These are phyloP conservation scores for Burhinus oedicnemus DNA, from an alignment of 2,113 vertebrate species.

Conservation along the genomic window DNA sequence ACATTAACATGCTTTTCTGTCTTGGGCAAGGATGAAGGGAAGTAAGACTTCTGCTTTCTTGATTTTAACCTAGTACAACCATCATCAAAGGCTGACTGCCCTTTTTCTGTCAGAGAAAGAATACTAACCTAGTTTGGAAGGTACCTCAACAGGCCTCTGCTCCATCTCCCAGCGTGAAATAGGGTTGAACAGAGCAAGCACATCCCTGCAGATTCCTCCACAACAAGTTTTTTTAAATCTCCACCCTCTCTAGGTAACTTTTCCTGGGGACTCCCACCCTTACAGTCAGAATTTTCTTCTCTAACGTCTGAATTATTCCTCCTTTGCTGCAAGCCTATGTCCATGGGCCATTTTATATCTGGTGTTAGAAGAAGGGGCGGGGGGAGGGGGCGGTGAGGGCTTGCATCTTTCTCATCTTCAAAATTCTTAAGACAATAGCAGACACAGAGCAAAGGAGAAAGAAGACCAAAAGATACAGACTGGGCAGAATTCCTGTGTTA, in stretches of 20 bases:
- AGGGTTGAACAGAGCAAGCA: not conserved
- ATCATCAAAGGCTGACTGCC: not conserved
- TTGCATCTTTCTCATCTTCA: not conserved
- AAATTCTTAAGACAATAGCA: not conserved
- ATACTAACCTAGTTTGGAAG: conserved; percentile 44
- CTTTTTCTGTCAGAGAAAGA: conserved; percentile 15
- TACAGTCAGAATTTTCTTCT: not conserved
- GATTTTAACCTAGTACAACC: conserved; percentile 16
- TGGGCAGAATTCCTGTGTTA: not conserved
- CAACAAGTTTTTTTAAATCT: not conserved
- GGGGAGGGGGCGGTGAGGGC: not conserved
- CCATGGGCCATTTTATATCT: not conserved
- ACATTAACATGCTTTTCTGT: conserved; percentile 39
- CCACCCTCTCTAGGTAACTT: not conserved
- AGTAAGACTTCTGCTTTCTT: conserved; percentile 37
- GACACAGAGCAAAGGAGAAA: not conserved
- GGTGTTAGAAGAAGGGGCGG: not conserved
- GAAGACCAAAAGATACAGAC: not conserved
- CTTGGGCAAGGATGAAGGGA: conserved; percentile 15
- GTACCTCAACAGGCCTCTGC: not conserved
- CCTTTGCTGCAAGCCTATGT: not conserved
- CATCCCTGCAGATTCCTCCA: not conserved
- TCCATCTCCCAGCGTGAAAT: not conserved
- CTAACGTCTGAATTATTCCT: not conserved
- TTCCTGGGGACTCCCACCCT: not conserved